phyloP scores from a whole-genome alignment of 2,888 invertebrate genomes.

The Toxonevra muliebris region DNA sequence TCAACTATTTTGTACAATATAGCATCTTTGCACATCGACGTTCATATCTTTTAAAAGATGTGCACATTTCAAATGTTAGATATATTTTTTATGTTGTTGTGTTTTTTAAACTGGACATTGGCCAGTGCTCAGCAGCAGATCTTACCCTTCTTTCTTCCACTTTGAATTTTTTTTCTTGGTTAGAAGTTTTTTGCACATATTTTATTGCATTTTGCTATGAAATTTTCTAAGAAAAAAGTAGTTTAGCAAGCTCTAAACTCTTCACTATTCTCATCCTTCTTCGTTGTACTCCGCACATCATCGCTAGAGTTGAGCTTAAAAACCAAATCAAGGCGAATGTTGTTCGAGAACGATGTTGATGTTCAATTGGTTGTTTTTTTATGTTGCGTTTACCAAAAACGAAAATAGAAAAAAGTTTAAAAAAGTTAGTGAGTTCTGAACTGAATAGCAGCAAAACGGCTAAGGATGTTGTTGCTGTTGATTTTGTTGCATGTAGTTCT shows the following conservation, averaged over 20 bases:
- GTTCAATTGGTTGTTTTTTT: slow-evolving; percentile 8
- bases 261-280: not conserved
- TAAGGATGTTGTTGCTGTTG: not conserved
- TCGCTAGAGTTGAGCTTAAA: no score
- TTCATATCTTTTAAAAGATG: no score
- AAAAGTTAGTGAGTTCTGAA: not conserved
- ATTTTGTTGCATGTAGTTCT: not conserved
- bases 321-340: not conserved
- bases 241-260: not conserved
- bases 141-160: not conserved
- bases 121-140: not conserved
- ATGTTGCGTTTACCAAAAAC: slow-evolving; percentile 20
- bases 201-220: not conserved
- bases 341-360: slow-evolving; percentile 7
- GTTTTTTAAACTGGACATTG: not conserved
- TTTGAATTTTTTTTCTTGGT: not conserved
- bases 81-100: not conserved
- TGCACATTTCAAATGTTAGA: not conserved
- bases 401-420: slow-evolving; percentile 5
- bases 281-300: no score
- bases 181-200: slow-evolving; percentile 9
- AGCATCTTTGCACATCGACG: no score
- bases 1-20: no score
- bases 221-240: slow-evolving; percentile 1
- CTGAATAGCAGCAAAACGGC: not conserved